A percentile compares a stretch with the other conserved stretches of the same genome.
Conservation (phyloP, 2,888 invertebrate species). For the Agrotis exclamationis region DNA sequence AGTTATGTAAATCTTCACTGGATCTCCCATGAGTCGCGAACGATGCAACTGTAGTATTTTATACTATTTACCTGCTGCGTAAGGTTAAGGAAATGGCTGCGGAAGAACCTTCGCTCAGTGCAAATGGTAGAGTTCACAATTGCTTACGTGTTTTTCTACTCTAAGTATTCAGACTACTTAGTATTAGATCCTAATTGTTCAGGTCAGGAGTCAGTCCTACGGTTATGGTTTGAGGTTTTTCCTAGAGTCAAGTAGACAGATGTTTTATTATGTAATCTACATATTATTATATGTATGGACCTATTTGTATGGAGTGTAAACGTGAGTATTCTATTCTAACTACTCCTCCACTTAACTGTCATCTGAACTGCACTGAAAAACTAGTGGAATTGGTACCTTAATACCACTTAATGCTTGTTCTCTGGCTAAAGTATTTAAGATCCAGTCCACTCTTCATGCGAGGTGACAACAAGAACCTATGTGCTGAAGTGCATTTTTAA, state of each 20-base stretch:
- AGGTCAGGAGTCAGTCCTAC: slow-evolving; percentile 4
- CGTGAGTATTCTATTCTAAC: no score
- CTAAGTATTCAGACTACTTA: not conserved
- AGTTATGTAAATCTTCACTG: slow-evolving; percentile 35
- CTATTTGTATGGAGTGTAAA: no score
- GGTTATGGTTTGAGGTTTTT: not conserved
- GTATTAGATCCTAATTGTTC: slow-evolving; percentile 30
- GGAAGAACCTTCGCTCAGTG: slow-evolving; percentile 63
- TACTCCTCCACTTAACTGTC: no score
- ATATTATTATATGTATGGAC: no score
- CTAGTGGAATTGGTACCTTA: no score
- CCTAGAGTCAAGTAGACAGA: not conserved
- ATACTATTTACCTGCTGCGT: slow-evolving; percentile 38
- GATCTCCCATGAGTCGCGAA: slow-evolving; percentile 17
- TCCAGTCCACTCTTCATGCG: no score
- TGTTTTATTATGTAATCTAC: not conserved
- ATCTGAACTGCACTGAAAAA: no score
- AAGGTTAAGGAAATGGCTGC: slow-evolving; percentile 56
- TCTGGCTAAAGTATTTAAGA: no score
- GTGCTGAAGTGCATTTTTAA: no score
- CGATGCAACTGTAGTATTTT: slow-evolving; percentile 27
- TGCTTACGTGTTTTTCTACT: slow-evolving; percentile 34
- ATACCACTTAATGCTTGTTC: no score
- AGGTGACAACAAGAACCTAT: no score
- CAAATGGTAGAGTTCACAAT: slow-evolving; percentile 48